These are phyloP conservation scores for Plagodis pulveraria DNA, from an alignment of 2,888 invertebrate species.

Conservation along the genomic window DNA sequence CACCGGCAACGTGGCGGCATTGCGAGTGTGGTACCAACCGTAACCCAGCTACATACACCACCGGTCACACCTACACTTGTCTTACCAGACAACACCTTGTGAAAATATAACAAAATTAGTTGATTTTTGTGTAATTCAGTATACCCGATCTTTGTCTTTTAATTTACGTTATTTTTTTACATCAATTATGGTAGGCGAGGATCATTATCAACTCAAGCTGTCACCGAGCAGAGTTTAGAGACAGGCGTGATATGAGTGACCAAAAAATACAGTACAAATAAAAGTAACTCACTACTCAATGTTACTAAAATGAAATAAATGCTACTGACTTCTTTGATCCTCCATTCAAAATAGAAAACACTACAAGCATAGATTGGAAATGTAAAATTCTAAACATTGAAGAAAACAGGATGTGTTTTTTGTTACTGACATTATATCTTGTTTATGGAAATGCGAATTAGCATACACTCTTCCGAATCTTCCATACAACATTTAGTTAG, in stretches of 20 bases:
- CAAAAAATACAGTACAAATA: slow-evolving; percentile 59
- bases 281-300: slow-evolving; percentile 66
- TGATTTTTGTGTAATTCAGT: slow-evolving; percentile 76
- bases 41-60: slow-evolving; percentile 77
- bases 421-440: slow-evolving; percentile 32
- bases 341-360: slow-evolving; percentile 65
- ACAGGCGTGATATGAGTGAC: slow-evolving; percentile 68
- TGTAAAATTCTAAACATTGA: slow-evolving; percentile 57
- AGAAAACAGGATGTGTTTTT: slow-evolving; percentile 68
- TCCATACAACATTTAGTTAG: slow-evolving; percentile 59
- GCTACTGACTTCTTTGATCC: slow-evolving; percentile 72
- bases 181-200: slow-evolving; percentile 68
- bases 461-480: slow-evolving; percentile 71
- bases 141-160: slow-evolving; percentile 60
- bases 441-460: slow-evolving; percentile 54
- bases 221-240: slow-evolving; percentile 64
- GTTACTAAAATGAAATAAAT: slow-evolving; percentile 64
- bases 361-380: slow-evolving; percentile 72
- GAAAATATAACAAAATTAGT: slow-evolving; percentile 84
- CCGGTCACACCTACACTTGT: slow-evolving; percentile 82
- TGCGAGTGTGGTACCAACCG: slow-evolving; percentile 72
- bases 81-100: slow-evolving; percentile 85
- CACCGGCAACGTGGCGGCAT: slow-evolving; percentile 60
- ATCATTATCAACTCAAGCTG: slow-evolving; percentile 71
- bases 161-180: slow-evolving; percentile 58